Base-by-base conservation (phyloP, 2,113 vertebrate species). In the Otus sunia region DNA sequence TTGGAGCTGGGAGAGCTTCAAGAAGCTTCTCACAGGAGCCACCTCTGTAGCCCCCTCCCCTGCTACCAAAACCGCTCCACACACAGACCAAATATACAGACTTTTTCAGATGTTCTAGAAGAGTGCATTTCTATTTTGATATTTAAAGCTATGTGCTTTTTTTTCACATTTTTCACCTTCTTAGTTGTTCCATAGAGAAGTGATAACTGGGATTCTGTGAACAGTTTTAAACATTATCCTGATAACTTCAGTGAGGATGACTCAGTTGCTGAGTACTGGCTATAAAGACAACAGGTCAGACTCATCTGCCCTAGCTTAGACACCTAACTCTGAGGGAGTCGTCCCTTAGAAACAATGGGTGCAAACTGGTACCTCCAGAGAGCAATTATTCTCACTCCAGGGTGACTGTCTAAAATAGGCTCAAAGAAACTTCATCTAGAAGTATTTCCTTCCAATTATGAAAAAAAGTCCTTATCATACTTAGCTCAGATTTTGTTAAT, bases 341-440 rank as follows among this genome's bases (percentile, higher is more conserved):
- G 39, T 12, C 8, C 19, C 5, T 64, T n/a, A 52, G 34, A 83
- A 88, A 60, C 9, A 68, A 26, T 0, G 0, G 23, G 34, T 19
- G 26, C 52, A 86, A 88, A n/a, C 0, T 3, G 16, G 2, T 36
- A 23, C 3, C 6, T 56, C 34, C 14, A 15, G 90, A 78, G 43
- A 64, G 3, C 15, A 79, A 15, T 26, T 78, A 50, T 4, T 58
- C 26, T 52, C 15, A 20, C 17, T 73, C 25, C 34, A 49, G 1
- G 9, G 17, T 34, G 4, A 56, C 5, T 32, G 5, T 34, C 18
- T 16, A 62, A 81, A 71, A 81, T 2, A 66, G 6, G 3, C 10
- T 49, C 25, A 49, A 53, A 87, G 6, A 60, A 62, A 21, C 15
- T 69, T 62, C 0, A 30, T 27, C 25, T 55, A 10, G 15, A 67